Conservation (phyloP, 1,140 invertebrate genomes). For the Drosophila sp. region DNA sequence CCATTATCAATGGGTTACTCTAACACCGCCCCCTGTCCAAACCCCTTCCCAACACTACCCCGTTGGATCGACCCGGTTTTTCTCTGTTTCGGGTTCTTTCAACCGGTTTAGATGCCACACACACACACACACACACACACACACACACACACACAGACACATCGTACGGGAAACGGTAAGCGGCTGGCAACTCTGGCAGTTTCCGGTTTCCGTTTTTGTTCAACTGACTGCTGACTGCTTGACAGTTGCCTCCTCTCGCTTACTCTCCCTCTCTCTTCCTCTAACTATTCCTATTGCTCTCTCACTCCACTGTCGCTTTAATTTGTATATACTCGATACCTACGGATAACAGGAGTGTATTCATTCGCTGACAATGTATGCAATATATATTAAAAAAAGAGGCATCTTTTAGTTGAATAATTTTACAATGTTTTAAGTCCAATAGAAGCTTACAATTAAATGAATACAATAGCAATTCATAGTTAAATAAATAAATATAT, state of each 20-base stretch:
- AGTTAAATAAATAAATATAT: too few relatives aligned
- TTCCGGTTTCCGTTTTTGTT: conserved; percentile 60
- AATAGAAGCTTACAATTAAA: too few relatives aligned
- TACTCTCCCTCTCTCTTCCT: not conserved
- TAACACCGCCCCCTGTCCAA: not conserved
- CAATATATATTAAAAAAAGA: too few relatives aligned
- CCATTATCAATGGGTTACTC: conserved; percentile 47
- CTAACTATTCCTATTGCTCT: not conserved
- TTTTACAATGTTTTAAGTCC: too few relatives aligned
- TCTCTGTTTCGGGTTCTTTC: conserved; percentile 9
- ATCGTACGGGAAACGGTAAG: conserved; percentile 53
- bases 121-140: conserved; percentile 17
- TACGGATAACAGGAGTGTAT: conserved; percentile 9
- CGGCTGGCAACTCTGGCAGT: conserved; percentile 61
- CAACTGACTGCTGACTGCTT: conserved; percentile 48
- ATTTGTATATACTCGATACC: conserved; percentile 41
- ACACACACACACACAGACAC: conserved; percentile 1
- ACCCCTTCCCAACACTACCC: not conserved
- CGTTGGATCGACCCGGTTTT: conserved; percentile 1
- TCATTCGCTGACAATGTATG: not conserved
- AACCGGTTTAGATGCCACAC: conserved; percentile 29
- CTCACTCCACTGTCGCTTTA: conserved; percentile 11
- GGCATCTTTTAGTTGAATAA: too few relatives aligned
- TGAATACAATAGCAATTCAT: too few relatives aligned
- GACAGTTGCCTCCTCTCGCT: conserved; percentile 27